Percentiles rank a stretch among this genome's conserved stretches.
Conservation (phyloP, 23 tunicate genomes). For the Ascidia mentula region DNA sequence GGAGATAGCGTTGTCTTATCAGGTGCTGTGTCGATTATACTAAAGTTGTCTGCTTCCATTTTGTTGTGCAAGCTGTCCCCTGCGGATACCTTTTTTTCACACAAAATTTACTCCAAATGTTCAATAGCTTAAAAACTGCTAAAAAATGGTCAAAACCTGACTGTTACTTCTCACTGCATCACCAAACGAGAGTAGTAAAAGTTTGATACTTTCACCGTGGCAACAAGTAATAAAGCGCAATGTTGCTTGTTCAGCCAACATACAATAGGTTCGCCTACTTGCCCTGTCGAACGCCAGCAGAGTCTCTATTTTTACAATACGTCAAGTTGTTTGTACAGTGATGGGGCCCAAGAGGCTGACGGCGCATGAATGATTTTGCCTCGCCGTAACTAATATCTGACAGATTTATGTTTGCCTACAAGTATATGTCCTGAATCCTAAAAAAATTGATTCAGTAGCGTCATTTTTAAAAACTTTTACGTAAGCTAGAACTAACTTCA, state of each 20-base stretch:
- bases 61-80: background rate
- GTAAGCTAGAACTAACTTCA: too few relatives aligned
- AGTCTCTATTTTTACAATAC: slow-evolving; percentile 6
- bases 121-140: background rate
- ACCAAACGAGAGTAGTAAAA: background rate
- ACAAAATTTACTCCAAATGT: background rate
- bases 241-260: background rate
- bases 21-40: slow-evolving; percentile 63
- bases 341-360: background rate
- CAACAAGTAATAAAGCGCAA: background rate
- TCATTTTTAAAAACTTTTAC: too few relatives aligned
- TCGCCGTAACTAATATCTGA: too few relatives aligned
- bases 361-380: background rate
- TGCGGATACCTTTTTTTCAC: background rate
- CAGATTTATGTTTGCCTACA: too few relatives aligned
- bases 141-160: background rate
- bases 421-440: too few relatives aligned
- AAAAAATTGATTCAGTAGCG: too few relatives aligned
- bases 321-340: slow-evolving; percentile 13
- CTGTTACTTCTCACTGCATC: background rate
- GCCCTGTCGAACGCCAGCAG: background rate
- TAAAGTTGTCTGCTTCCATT: slow-evolving; percentile 9
- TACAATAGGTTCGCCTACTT: background rate
- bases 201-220: background rate
- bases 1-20: slow-evolving; percentile 59